A percentile compares a stretch with the other conserved stretches of the same genome.
Conservation (phyloP, 1,140 invertebrate species). For the Diuraphis noxia region DNA sequence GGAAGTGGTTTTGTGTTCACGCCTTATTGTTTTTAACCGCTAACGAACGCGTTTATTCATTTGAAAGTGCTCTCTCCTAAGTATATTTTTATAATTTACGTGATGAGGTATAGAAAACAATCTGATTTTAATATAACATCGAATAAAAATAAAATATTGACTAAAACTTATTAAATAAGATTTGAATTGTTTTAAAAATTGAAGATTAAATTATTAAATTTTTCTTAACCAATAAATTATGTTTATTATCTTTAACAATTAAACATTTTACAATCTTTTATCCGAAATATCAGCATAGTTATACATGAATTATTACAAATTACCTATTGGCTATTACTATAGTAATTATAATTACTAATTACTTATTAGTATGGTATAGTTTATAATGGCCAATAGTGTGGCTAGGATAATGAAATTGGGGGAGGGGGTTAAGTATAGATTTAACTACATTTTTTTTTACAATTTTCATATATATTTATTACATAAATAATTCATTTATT, state of each 20-base stretch:
- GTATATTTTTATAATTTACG: background rate
- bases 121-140: background rate
- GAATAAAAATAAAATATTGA: background rate
- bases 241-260: too few relatives aligned
- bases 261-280: background rate
- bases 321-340: too few relatives aligned
- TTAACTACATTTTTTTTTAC: too few relatives aligned
- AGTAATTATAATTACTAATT: too few relatives aligned
- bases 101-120: background rate
- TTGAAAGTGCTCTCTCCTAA: background rate
- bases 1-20: constrained; percentile 36
- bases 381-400: too few relatives aligned
- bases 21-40: constrained; percentile 37
- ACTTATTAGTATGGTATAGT: too few relatives aligned
- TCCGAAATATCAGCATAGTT: background rate
- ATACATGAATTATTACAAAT: too few relatives aligned
- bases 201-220: background rate
- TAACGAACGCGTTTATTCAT: background rate
- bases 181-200: background rate
- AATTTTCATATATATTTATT: too few relatives aligned
- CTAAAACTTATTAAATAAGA: background rate
- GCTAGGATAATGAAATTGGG: too few relatives aligned
- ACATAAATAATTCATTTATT: too few relatives aligned
- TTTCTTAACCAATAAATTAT: too few relatives aligned
- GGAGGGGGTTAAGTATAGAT: too few relatives aligned